phyloP scores from a whole-genome alignment of 2,113 vertebrate genomes.

The Halichoerus grypus region DNA sequence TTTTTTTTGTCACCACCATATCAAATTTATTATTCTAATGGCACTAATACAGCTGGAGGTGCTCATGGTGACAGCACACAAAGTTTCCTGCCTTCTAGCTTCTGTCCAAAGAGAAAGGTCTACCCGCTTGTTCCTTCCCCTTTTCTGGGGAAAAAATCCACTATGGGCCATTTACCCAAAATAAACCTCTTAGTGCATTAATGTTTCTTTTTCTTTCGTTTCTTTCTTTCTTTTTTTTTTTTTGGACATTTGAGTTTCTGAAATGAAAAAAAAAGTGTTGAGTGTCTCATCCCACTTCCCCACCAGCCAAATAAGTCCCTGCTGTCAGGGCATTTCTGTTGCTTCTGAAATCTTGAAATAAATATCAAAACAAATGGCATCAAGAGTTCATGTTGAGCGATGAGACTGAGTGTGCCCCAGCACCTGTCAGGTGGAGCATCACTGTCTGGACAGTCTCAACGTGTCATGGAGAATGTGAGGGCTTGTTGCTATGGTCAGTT shows the following conservation, averaged over 20 bases:
- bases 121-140: background rate
- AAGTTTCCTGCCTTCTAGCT: conserved; percentile 52
- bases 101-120: conserved; percentile 24
- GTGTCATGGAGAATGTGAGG: conserved; percentile 66
- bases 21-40: conserved; percentile 88
- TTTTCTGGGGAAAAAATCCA: background rate
- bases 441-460: conserved; percentile 78
- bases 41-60: conserved; percentile 86
- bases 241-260: conserved; percentile 42
- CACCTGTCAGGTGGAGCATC: conserved; percentile 72
- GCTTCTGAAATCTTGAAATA: conserved; percentile 80
- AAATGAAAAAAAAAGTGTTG: conserved; percentile 13
- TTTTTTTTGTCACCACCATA: conserved; percentile 74
- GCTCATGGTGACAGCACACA: conserved; percentile 77
- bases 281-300: conserved; percentile 26
- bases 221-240: background rate
- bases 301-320: background rate
- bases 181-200: conserved; percentile 41
- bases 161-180: conserved; percentile 47
- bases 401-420: conserved; percentile 70
- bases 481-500: conserved; percentile 14
- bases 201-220: background rate
- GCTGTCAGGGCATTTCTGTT: background rate
- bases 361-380: conserved; percentile 82
- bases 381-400: conserved; percentile 79